Evolutionary conservation across 2,113 vertebrate genomes (phyloP), one percentile per base, ranked within the genome.

Genomic region (Triplophysa siluroides): DNA sequence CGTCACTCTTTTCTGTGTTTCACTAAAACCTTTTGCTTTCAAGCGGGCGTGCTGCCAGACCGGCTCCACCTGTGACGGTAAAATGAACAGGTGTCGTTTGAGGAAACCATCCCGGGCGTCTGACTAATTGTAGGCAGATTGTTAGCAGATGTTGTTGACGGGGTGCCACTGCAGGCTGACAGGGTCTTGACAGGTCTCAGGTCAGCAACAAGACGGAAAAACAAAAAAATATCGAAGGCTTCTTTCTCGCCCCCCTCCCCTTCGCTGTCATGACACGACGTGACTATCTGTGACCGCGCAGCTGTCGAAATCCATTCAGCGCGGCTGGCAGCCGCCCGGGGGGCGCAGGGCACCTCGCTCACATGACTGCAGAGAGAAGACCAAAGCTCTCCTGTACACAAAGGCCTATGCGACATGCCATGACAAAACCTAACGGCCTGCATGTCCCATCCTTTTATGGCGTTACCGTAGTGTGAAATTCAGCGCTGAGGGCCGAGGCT

Each of bases 261-360:
- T 79, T 78, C 86, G 85, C 88, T 88, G 90, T 85, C 64, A 29
- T 62, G 58, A 88, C 87, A 88, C 87, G 90, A 88, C 89, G 84
- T 84, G 70, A 88, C 86, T 89, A 88, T 89, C 82, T 88, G 85
- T 84, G 81, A 80, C 86, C 86, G 66, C 87, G 89, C 88, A 91
- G 85, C 91, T 90, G 87, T 91, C 88, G 84, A 88, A 87, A 89
- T 91, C 89, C 87, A 89, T 89, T 90, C 76, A 86, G 79, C 21
- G 78, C 63, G 81, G 85, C 84, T 84, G 81, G 76, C 60, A 70
- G 75, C 65, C 69, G 83, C 81, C 84, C 80, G 23, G 82, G 80
- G 33, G 82, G 83, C 62, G 16, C 76, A 83, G 84, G 87, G 76
- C 80, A 84, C 83, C 86, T 85, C 68, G n/a, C 84, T 87, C 64